phyloP scores from a whole-genome alignment of 2,888 invertebrate species.

The Crossocerus cetratus region DNA sequence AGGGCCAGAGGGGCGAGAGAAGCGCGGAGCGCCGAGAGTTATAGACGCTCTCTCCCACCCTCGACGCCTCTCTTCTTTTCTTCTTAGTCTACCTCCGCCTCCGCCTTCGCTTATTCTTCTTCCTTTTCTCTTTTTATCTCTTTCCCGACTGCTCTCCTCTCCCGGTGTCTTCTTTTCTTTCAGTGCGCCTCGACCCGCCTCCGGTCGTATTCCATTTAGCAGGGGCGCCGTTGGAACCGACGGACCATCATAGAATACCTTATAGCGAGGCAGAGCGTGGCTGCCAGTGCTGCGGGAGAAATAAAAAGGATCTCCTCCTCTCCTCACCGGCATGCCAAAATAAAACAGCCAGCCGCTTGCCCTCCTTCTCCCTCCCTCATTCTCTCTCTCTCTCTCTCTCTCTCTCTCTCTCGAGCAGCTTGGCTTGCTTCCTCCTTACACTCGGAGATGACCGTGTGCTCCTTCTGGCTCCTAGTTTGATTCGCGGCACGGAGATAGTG shows the following conservation, averaged over 20 bases:
- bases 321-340: constrained; percentile 62
- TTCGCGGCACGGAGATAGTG: constrained; percentile 23
- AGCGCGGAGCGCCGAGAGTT: constrained; percentile 25
- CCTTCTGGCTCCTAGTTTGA: constrained; percentile 39
- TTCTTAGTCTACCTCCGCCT: constrained; percentile 37
- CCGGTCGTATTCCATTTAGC: constrained; percentile 68
- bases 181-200: constrained; percentile 51
- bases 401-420: neutral
- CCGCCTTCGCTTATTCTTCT: constrained; percentile 8
- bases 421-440: constrained; percentile 13
- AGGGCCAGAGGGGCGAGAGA: constrained; percentile 17
- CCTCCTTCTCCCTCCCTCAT: constrained; percentile 34
- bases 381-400: constrained; percentile 14
- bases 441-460: constrained; percentile 42
- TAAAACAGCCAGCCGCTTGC: constrained; percentile 52
- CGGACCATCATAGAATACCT: constrained; percentile 72
- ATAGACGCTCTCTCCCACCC: constrained; percentile 37
- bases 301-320: constrained; percentile 63
- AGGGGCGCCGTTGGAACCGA: constrained; percentile 68
- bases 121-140: constrained; percentile 25
- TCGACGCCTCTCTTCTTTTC: constrained; percentile 42
- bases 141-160: constrained; percentile 6
- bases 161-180: constrained; percentile 29
- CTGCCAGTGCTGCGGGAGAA: constrained; percentile 62
- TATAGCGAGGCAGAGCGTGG: constrained; percentile 58